Conservation (phyloP, 1,140 invertebrate species). For the Pantala flavescens region DNA sequence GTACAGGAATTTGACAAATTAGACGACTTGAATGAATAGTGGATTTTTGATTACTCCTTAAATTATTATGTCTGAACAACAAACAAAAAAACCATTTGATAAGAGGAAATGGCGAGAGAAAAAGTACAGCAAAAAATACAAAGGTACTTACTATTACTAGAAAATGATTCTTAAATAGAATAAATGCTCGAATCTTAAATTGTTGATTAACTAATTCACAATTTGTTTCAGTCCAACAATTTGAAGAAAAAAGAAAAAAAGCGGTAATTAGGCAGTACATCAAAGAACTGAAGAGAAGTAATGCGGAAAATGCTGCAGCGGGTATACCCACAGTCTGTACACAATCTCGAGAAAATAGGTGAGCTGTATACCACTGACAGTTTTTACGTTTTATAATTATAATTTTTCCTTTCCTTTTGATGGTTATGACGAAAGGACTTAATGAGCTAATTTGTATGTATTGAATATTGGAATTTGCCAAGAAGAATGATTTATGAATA, state of each 20-base stretch:
- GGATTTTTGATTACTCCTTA: too few relatives aligned
- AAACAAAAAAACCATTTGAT: constrained; percentile 42
- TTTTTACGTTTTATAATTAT: neutral
- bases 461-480: neutral
- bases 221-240: constrained; percentile 42
- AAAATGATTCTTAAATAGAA: neutral
- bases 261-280: constrained; percentile 40
- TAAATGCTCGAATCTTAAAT: constrained; percentile 16
- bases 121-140: constrained; percentile 56
- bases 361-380: neutral
- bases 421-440: neutral
- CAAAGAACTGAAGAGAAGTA: constrained; percentile 40
- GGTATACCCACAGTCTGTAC: neutral
- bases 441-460: neutral
- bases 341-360: neutral
- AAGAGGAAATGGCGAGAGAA: constrained; percentile 51
- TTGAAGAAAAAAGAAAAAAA: constrained; percentile 49
- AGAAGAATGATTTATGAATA: too few relatives aligned
- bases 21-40: too few relatives aligned
- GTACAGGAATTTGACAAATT: too few relatives aligned
- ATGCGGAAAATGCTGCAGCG: constrained; percentile 2
- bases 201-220: too few relatives aligned
- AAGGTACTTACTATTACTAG: constrained; percentile 30
- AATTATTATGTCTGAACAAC: too few relatives aligned
- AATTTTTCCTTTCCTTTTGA: neutral